Base-by-base conservation (phyloP, 2,888 invertebrate species). In the Drosophila vallismaia region DNA sequence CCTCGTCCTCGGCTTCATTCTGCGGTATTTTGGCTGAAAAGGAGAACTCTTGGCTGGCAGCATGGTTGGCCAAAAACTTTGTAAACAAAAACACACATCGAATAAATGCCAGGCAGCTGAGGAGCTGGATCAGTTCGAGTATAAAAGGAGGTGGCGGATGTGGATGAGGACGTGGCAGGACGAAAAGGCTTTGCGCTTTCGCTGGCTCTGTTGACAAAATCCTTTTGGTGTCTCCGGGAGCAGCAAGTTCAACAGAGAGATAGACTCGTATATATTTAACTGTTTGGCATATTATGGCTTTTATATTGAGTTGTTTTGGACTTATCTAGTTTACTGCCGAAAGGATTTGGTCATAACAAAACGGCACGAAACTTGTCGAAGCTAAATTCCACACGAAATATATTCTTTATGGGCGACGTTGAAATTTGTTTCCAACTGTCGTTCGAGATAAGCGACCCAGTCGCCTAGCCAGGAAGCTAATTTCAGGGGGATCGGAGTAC, bases 291-390 rank as follows among this genome's bases (percentile, higher is more conserved):
- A 85, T 85, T 85, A 88, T 88, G 87, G 88, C 87, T 85, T 85
- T 85, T 85, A 86, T 87, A 85, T 85, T 85, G 87, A 85, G 88
- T 85, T 88, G 84, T 88, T 85, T 87, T 85, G 85, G 87, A 79
- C 87, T 88, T 85, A 85, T 85, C 88, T 85, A 85, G 77, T 87
- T 87, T 87, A 87, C 68, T 70, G 85, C 52, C 66, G 57, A 70
- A 56, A 66, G 74, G 77, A 60, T 64, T 73, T 56, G 53, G 67
- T 72, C 68, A 5, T 5, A 76, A 79, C 77, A 79, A 49, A 53
- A 51, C 54, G 59, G 44, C 40, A 52, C 72, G 67, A 64, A 76
- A 82, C 49, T 74, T 79, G 70, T 63, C 46, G 12, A 48, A 33
- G 36, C 46, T 28, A 28, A 28, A 28, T 28, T 31, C 1, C 50